Base-by-base conservation (phyloP, 2,113 vertebrate species). In the Epinephelus fuscoguttatus region DNA sequence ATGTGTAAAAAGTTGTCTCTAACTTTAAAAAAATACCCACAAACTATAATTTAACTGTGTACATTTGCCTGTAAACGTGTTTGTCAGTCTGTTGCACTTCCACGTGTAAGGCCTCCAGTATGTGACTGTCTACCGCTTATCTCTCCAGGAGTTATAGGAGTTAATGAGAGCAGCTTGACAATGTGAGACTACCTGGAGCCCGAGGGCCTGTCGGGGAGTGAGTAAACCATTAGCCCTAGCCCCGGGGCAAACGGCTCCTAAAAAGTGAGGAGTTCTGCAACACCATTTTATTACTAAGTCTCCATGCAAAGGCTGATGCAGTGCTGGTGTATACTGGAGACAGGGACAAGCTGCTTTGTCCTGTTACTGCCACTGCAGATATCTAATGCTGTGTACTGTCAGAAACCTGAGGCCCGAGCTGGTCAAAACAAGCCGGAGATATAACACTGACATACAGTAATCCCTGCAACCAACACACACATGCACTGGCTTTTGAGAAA, bases 211-310 rank as follows among this genome's bases (percentile, higher is more conserved):
- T 86, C 86, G 93, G 84, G 90, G 89, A 93, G 93, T 86, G 82
- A 94, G 93, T 92, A 93, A 93, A 93, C 95, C 93, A 95, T 95
- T 95, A 95, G 93, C 90, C 90, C 81, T 93, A 87, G 93, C 93
- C 94, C 77, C 81, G 70, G 88, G 94, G 92, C 90, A 85, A 94
- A 93, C 55, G 66, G 62, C 86, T 84, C 68, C 85, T 59, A 82
- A 91, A 92, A 90, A 89, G 78, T 84, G 63, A 57, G 75, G 81
- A 89, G 80, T 90, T 92, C 87, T 85, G 80, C 88, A 72, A 69
- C 63, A 80, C 85, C 64, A 70, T 80, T 91, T 91, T 82, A 92
- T 75, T 72, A 80, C 89, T 27, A 23, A 60, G 88, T 84, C 77
- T 85, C 75, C 55, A 72, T 64, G 81, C 66, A 86, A 78, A 84